These are phyloP conservation scores for Lethocerus indicus DNA, from an alignment of 1,140 invertebrate species.

Conservation along the genomic window DNA sequence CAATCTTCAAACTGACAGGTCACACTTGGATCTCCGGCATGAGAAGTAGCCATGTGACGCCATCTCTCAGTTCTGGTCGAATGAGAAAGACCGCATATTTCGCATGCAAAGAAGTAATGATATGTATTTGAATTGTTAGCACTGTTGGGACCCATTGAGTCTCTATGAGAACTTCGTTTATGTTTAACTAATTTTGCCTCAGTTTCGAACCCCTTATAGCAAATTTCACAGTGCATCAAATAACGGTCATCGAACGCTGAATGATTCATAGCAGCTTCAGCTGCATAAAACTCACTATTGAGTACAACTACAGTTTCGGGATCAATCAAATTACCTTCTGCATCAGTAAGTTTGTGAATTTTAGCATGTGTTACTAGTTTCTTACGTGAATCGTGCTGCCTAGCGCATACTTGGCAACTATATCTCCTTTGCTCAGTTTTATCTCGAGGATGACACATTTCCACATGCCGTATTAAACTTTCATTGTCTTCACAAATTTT, in stretches of 20 bases:
- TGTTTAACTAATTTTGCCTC: slow-evolving; percentile 31
- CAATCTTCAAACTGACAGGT: slow-evolving; percentile 28
- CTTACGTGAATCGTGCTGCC: slow-evolving; percentile 37
- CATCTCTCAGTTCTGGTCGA: slow-evolving; percentile 33
- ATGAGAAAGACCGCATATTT: slow-evolving; percentile 31
- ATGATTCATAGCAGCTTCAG: background rate
- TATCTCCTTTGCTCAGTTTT: slow-evolving; percentile 19
- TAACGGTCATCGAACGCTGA: slow-evolving; percentile 21
- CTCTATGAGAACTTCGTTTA: slow-evolving; percentile 28
- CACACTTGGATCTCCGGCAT: slow-evolving; percentile 26
- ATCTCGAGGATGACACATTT: slow-evolving; percentile 26
- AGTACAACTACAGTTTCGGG: slow-evolving; percentile 22
- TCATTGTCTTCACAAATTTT: slow-evolving; percentile 31
- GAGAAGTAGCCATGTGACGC: slow-evolving; percentile 29
- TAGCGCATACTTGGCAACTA: slow-evolving; percentile 32
- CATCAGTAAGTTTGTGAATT: slow-evolving; percentile 31
- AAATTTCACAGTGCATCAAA: slow-evolving; percentile 28
- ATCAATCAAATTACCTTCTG: slow-evolving; percentile 26
- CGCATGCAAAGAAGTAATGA: slow-evolving; percentile 32
- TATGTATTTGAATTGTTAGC: slow-evolving; percentile 17
- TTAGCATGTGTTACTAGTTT: slow-evolving; percentile 36
- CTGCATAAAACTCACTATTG: slow-evolving; percentile 9
- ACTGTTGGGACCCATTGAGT: slow-evolving; percentile 7
- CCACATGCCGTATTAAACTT: slow-evolving; percentile 31
- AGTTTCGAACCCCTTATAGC: slow-evolving; percentile 29